Conservation (phyloP, 1,140 invertebrate species). For the Dryas iulia region DNA sequence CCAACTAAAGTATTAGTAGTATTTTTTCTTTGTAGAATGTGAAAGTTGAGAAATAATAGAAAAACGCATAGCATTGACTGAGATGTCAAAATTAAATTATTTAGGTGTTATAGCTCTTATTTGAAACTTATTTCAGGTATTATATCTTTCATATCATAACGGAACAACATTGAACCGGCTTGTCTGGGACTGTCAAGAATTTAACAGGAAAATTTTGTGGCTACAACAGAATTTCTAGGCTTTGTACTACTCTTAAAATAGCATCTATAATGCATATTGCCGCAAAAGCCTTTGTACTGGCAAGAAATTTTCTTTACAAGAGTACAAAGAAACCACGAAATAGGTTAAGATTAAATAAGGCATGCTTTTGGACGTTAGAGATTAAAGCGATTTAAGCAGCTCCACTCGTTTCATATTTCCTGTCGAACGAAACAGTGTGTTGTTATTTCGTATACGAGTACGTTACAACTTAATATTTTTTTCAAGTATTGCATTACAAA, state of each 20-base stretch:
- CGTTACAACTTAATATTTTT: no score
- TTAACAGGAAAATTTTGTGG: conserved; percentile 28
- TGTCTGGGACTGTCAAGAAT: neutral
- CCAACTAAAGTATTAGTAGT: no score
- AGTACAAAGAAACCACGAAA: conserved; percentile 19
- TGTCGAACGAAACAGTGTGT: neutral
- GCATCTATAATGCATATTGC: conserved; percentile 30
- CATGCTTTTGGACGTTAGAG: conserved; percentile 6
- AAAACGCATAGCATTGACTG: no score
- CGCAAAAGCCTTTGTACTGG: conserved; percentile 25
- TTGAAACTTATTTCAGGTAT: neutral
- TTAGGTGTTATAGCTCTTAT: no score
- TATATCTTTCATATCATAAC: neutral
- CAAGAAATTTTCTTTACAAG: conserved; percentile 23
- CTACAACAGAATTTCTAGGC: conserved; percentile 27
- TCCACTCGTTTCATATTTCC: conserved; percentile 3
- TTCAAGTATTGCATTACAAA: no score
- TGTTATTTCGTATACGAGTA: neutral
- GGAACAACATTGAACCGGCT: neutral
- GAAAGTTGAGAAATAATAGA: no score
- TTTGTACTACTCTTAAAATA: conserved; percentile 27
- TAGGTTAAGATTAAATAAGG: conserved; percentile 14
- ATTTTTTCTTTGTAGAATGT: no score
- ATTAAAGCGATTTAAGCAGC: conserved; percentile 6
- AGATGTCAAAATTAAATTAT: no score